Evolutionary conservation across 2,113 vertebrate genomes (phyloP), one percentile per base, ranked within the genome.

Genomic region (Scatophagus argus): DNA sequence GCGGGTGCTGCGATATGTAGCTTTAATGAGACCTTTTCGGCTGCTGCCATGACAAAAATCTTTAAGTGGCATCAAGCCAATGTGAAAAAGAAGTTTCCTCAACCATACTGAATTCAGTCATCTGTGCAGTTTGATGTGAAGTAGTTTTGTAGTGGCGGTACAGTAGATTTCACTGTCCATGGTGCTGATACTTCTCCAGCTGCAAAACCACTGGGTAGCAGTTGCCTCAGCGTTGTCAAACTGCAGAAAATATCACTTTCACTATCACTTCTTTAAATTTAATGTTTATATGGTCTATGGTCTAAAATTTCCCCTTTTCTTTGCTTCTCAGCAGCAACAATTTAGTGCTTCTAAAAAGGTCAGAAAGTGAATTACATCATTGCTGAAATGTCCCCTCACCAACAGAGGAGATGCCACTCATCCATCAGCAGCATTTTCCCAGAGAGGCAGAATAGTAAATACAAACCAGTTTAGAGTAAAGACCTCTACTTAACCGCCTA

Each of bases 351-450:
- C 52, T 59, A 39, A 70, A 70, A 61, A 69, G 34, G 76, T 52
- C 61, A 56, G 43, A 75, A 77, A 80, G 70, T 76, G 65, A 64
- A 90, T 91, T 71, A 88, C 87, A 89, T 91, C 85, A 89, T 72
- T 79, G 64, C 68, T 79, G n/a, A 69, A 47, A 51, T 29, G 39
- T 55, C 56, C 39, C 66, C 46, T 31, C 25, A 32, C 41, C 27
- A 17, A 12, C 44, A 3, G 29, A 58, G 39, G n/a, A 23, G 27
- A 34, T 21, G 17, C 23, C 23, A 13, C 21, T 34, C 56, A 17
- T 32, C 9, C 19, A 36, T 47, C 8, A n/a, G n/a, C n/a, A n/a
- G n/a, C n/a, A 31, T 41, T 36, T 55, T 38, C 6, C 60, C 62
- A 16, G n/a, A 27, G 6, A 34, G 5, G 1, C 1, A 14, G 6